Conservation (phyloP, 2,113 vertebrate genomes). For the Pachyramphus minor region DNA sequence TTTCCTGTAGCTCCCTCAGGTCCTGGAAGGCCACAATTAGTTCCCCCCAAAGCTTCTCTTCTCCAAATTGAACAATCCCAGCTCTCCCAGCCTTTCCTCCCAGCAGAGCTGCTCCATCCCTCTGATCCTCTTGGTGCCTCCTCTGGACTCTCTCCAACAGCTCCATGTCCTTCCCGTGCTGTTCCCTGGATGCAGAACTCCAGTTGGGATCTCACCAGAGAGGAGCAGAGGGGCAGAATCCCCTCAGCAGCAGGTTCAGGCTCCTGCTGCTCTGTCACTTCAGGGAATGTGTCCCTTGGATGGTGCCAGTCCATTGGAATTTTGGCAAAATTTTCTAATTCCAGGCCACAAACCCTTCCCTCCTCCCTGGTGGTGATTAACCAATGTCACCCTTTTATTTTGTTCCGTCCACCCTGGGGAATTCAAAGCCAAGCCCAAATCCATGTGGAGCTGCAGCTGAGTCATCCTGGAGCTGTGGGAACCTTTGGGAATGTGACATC, state of each 20-base stretch:
- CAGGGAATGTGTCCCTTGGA: background rate
- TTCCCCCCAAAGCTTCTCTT: background rate
- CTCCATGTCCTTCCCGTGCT: background rate
- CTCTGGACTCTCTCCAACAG: background rate
- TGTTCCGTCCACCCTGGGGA: background rate
- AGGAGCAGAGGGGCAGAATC: background rate
- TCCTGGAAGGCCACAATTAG: background rate
- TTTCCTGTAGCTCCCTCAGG: background rate
- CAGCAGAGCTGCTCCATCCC: background rate
- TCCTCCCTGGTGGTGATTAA: background rate
- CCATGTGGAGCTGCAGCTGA: background rate
- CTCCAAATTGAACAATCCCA: background rate
- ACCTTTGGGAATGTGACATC: background rate
- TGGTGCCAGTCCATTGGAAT: background rate
- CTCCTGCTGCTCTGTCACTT: background rate
- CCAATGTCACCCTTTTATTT: background rate
- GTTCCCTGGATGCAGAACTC: background rate
- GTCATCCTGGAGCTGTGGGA: background rate
- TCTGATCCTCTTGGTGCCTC: background rate
- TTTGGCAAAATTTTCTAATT: background rate
- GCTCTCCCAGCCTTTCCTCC: background rate
- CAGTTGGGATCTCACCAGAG: background rate
- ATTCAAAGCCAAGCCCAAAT: background rate
- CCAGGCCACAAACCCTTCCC: rapidly evolving
- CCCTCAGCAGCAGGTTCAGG: background rate